Conservation (phyloP, 2,888 invertebrate genomes). For the Lamellibrachia satsuma region DNA sequence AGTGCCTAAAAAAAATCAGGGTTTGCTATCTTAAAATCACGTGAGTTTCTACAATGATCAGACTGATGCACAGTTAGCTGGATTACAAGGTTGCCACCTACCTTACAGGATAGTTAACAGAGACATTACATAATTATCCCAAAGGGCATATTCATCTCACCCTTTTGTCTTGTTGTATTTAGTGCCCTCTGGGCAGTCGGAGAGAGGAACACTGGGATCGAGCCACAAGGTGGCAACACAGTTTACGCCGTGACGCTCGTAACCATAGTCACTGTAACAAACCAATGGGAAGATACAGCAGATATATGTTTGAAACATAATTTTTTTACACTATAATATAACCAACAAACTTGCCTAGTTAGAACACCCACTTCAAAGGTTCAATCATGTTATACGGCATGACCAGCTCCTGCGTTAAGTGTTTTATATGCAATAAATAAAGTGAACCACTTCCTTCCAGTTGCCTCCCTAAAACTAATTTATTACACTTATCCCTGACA, state of each 20-base stretch:
- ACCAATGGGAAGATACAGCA: neutral
- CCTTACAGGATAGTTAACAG: too few species aligned
- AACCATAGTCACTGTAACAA: conserved; percentile 59
- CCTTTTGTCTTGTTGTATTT: conserved; percentile 44
- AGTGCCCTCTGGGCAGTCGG: conserved; percentile 46
- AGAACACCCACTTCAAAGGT: too few species aligned
- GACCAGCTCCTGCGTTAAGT: neutral
- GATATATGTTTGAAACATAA: too few species aligned
- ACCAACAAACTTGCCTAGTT: neutral
- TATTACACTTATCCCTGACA: too few species aligned
- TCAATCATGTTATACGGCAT: neutral
- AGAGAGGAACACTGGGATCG: conserved; percentile 39
- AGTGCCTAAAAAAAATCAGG: too few species aligned
- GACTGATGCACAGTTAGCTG: too few species aligned
- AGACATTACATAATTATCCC: neutral
- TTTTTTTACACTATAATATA: neutral
- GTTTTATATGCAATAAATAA: too few species aligned
- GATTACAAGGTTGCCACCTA: too few species aligned
- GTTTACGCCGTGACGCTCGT: conserved; percentile 38
- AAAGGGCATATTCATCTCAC: conserved; percentile 30
- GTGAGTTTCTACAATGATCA: too few species aligned
- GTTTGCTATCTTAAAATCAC: too few species aligned
- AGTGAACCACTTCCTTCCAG: too few species aligned
- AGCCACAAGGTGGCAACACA: conserved; percentile 45
- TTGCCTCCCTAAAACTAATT: too few species aligned